Evolutionary conservation across 2,888 invertebrate species (phyloP).

Genomic region (Resseliella maxima): DNA sequence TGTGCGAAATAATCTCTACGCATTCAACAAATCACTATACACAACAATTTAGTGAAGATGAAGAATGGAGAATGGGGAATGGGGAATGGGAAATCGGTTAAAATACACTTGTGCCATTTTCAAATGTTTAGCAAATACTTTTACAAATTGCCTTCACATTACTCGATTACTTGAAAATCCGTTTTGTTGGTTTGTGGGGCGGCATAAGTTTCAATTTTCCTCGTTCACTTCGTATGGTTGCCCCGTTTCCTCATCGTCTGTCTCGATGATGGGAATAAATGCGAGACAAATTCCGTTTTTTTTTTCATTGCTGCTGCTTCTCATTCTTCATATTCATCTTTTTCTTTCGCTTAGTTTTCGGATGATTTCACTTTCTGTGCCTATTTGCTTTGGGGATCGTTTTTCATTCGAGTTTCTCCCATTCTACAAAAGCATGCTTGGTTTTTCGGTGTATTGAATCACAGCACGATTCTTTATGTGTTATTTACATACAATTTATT

Average conservation of each 20-base stretch:
- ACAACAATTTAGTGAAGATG: no score
- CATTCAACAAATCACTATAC: background rate
- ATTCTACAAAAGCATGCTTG: background rate
- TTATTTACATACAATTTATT: constrained; percentile 47
- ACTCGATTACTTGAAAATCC: constrained; percentile 58
- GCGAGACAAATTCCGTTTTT: background rate
- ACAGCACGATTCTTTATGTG: constrained; percentile 25
- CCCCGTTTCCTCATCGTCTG: background rate
- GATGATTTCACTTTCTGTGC: no score
- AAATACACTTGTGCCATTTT: constrained; percentile 52
- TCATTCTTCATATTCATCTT: no score
- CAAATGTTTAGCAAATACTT: constrained; percentile 59
- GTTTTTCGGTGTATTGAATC: constrained; percentile 4
- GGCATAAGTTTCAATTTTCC: constrained; percentile 56
- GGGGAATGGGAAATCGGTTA: background rate
- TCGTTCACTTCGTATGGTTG: background rate
- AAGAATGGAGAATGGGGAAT: background rate
- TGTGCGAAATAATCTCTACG: constrained; percentile 53
- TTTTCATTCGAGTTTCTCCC: background rate
- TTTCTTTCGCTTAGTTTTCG: no score
- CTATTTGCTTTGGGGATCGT: constrained; percentile 18
- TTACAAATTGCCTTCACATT: constrained; percentile 61
- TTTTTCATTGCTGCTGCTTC: background rate
- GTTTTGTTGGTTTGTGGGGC: constrained; percentile 57
- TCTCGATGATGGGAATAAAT: background rate